phyloP scores from a whole-genome alignment of 2,888 invertebrate genomes.

The Chydorus sphaericus region DNA sequence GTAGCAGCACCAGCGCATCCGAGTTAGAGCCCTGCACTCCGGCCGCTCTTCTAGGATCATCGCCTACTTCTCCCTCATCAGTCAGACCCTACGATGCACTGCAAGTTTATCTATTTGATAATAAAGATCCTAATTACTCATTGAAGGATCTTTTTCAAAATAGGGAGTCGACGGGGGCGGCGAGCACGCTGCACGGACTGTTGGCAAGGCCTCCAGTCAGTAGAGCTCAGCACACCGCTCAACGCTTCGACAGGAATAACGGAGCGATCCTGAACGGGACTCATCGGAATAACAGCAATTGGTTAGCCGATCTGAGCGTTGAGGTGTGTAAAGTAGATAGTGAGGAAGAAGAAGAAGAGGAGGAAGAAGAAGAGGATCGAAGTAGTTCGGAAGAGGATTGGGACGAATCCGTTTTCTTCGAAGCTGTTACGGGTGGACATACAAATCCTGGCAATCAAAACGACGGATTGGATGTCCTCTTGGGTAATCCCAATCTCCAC shows the following conservation, averaged over 20 bases:
- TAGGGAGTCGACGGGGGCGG: background rate
- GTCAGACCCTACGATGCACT: background rate
- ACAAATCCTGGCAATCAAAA: background rate
- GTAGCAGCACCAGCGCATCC: background rate
- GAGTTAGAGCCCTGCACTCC: background rate
- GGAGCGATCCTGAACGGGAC: too few species aligned
- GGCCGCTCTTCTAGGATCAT: background rate
- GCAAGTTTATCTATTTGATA: too few species aligned
- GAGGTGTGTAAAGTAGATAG: constrained; percentile 8
- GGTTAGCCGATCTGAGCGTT: constrained; percentile 9
- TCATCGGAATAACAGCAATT: background rate
- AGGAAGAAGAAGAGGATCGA: background rate
- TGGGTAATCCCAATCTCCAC: constrained; percentile 12
- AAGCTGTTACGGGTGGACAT: background rate
- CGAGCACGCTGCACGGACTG: too few species aligned
- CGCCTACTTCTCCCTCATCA: background rate
- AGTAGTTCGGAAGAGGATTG: background rate
- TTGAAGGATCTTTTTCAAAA: background rate
- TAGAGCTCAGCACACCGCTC: too few species aligned
- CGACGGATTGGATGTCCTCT: constrained; percentile 2
- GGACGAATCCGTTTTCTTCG: constrained; percentile 2
- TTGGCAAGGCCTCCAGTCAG: too few species aligned
- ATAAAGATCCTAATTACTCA: too few species aligned
- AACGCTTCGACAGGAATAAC: too few species aligned
- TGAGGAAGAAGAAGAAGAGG: background rate